Conservation (phyloP, 30 jellyfish, hydroid and myxozoan genomes). For the Aurelia aurita complex sp. Pacific region DNA sequence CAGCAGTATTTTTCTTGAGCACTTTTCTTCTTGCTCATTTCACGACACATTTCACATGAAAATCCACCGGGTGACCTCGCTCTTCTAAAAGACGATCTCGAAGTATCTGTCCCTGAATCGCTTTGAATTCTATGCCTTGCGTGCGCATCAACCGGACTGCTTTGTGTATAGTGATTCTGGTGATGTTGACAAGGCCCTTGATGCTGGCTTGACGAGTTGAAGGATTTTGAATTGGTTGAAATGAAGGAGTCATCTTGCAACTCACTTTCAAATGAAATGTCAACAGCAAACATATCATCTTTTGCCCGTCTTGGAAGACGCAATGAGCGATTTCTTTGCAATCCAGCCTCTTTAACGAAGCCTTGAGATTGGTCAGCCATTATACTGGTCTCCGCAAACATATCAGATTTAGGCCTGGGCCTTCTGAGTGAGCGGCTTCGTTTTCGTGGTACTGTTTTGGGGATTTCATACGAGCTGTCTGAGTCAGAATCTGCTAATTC, state of each 20-base stretch:
- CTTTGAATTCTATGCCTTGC: slow-evolving; percentile 32
- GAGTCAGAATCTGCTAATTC: slow-evolving; percentile 61
- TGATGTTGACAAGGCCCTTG: slow-evolving; percentile 8
- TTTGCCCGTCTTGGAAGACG: slow-evolving; percentile 40
- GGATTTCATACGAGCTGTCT: slow-evolving; percentile 50
- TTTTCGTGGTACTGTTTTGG: slow-evolving; percentile 23
- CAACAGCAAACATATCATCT: slow-evolving; percentile 68
- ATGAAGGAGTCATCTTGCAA: slow-evolving; percentile 40
- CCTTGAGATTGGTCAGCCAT: neutral
- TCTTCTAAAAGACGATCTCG: slow-evolving; percentile 37
- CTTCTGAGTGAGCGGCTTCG: slow-evolving; percentile 50
- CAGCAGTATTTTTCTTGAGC: slow-evolving; percentile 87
- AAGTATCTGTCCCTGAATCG: slow-evolving; percentile 40
- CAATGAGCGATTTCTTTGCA: slow-evolving; percentile 36
- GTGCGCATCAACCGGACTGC: slow-evolving; percentile 2
- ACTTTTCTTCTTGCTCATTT: slow-evolving; percentile 58
- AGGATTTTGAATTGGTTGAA: slow-evolving; percentile 8
- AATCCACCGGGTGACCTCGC: slow-evolving; percentile 77
- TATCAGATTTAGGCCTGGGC: slow-evolving; percentile 71
- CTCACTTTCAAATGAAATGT: slow-evolving; percentile 39
- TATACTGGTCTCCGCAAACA: slow-evolving; percentile 5
- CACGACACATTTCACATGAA: slow-evolving; percentile 93
- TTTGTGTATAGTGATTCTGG: slow-evolving; percentile 36
- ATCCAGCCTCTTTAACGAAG: neutral
- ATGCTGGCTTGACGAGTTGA: neutral